These are phyloP conservation scores for Pipistrellus nathusii DNA, from an alignment of 2,797 vertebrate species.

Conservation along the genomic window DNA sequence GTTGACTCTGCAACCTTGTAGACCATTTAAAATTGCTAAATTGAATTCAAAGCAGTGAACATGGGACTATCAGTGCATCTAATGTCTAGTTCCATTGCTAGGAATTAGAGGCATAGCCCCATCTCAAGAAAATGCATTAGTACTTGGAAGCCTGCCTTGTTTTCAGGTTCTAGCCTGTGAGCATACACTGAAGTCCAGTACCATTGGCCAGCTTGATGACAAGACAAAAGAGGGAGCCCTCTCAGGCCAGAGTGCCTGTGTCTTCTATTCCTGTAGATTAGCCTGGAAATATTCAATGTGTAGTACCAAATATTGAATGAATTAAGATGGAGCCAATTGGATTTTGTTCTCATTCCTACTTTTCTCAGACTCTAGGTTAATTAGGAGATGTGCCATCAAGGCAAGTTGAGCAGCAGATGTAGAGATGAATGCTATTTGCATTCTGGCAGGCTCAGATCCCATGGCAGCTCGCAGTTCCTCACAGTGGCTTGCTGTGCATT, in stretches of 20 bases:
- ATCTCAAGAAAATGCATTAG: not conserved
- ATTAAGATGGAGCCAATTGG: not conserved
- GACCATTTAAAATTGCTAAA: not conserved
- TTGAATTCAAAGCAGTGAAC: not conserved
- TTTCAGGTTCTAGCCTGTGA: not conserved
- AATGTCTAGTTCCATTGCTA: not conserved
- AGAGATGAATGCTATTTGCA: not conserved
- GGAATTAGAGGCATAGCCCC: fast-evolving
- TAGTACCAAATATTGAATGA: not conserved
- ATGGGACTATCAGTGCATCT: not conserved
- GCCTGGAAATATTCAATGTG: not conserved
- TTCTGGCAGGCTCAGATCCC: not conserved
- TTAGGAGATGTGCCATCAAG: not conserved
- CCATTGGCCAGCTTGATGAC: not conserved
- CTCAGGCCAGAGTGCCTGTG: not conserved
- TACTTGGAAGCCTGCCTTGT: not conserved
- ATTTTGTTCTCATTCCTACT: not conserved
- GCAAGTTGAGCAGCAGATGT: slow-evolving; percentile 26
- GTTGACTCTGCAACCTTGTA: not conserved
- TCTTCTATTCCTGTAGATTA: not conserved
- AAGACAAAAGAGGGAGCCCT: not conserved
- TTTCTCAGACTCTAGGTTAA: not conserved
- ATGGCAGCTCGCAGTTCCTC: not conserved
- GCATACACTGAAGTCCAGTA: not conserved
- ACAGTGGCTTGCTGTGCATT: not conserved